Evolutionary conservation across 2,797 vertebrate genomes (phyloP), one percentile per base, ranked within the genome.

Genomic region (Melanotaenia boesemani): DNA sequence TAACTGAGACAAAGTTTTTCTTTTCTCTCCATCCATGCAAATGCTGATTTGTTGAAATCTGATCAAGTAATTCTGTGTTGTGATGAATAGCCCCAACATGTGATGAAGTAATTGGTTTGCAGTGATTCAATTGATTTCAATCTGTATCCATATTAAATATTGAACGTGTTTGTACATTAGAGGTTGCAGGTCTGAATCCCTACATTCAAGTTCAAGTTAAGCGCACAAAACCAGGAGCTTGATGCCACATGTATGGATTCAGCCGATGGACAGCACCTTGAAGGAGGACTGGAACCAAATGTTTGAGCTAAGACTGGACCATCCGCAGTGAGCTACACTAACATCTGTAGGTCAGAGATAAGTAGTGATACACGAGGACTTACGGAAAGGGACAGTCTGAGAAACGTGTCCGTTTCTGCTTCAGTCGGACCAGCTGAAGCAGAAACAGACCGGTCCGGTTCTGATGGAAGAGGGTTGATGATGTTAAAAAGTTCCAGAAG

Each of bases 11-110:
- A 57, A 66, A 67, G 8, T 46, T 26, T 73, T 77, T 88, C 81
- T 86, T 89, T 91, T 89, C 89, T 90, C 90, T 92, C 90, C 90
- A 86, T 92, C 89, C 89, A 85, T 76, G 84, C 82, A 74, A 91
- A 85, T 64, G 90, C 80, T 79, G 86, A 90, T 84, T 83, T 54
- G 72, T 70, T 85, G 68, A 85, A 81, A 77, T 86, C 78, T 18
- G 85, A 85, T 86, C 82, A 77, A 85, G 86, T 82, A 57, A 75
- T 74, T 77, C 67, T 61, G 72, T 22, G 67, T 80, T 46, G 13
- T 71, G 20, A 74, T 77, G 70, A 64, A 37, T 65, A 83, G 72
- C 81, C 81, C 77, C 74, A 55, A 77, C 57, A 11, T 24, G 69
- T 81, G n/a, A 52, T 76, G 78, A 83, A 72, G 71, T 80, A 71